Evolutionary conservation across 2,797 vertebrate genomes (phyloP).

Genomic region (Epinephelus malabaricus): DNA sequence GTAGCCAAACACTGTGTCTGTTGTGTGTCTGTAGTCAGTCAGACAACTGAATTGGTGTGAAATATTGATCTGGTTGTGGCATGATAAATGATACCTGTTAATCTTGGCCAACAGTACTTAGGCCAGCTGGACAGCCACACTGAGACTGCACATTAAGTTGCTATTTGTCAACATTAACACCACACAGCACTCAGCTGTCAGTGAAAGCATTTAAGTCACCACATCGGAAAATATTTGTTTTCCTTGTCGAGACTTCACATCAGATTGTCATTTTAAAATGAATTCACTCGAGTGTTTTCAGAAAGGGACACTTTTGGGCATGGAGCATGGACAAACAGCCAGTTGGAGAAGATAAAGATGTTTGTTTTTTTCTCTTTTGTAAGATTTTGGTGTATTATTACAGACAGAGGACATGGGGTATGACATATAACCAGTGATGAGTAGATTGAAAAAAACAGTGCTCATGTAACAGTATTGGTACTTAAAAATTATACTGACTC

Average conservation of each 20-base stretch:
- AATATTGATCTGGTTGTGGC: neutral
- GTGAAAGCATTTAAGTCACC: neutral
- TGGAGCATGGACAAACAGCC: no score
- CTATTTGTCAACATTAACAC: neutral
- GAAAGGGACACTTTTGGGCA: no score
- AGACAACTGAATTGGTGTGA: neutral
- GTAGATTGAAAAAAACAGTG: no score
- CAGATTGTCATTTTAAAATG: neutral
- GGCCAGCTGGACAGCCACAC: neutral
- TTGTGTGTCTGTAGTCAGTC: neutral
- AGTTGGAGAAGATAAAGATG: no score
- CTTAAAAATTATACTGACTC: no score
- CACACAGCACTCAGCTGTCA: neutral
- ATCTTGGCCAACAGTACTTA: neutral
- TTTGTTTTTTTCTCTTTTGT: no score
- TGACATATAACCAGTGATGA: no score
- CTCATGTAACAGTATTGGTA: no score
- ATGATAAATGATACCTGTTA: neutral
- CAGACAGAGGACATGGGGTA: no score
- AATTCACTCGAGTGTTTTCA: no score
- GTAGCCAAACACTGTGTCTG: neutral
- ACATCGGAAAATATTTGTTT: neutral
- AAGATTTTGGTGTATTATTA: no score
- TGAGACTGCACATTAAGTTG: neutral
- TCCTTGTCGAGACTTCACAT: neutral